These are phyloP conservation scores for Holocentrus rufus DNA, from an alignment of 2,797 vertebrate genomes.

Conservation along the genomic window DNA sequence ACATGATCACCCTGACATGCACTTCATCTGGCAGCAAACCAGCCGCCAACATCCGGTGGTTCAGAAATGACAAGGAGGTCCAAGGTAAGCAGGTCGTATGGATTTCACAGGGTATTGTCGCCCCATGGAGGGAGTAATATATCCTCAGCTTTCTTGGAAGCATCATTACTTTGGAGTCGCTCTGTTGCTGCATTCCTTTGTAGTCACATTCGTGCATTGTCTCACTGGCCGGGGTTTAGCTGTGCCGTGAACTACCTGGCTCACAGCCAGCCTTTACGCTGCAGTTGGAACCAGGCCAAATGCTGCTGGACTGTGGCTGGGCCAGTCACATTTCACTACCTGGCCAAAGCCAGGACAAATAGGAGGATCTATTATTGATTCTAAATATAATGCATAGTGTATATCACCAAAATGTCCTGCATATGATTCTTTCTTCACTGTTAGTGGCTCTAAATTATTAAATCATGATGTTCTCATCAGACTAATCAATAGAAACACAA, in stretches of 20 bases:
- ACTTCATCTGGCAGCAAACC: slow-evolving; percentile 95
- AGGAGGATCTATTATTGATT: slow-evolving; percentile 41
- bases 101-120: slow-evolving; percentile 31
- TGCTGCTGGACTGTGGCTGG: slow-evolving; percentile 39
- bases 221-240: slow-evolving; percentile 28
- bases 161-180: slow-evolving; percentile 54
- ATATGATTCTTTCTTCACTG: slow-evolving; percentile 16
- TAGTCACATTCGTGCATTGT: slow-evolving; percentile 55
- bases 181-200: slow-evolving; percentile 48
- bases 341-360: slow-evolving; percentile 41
- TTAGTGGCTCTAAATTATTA: slow-evolving; percentile 18
- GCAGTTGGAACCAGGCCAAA: slow-evolving; percentile 53
- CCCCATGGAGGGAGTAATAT: not conserved
- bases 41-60: slow-evolving; percentile 95
- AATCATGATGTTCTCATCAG: slow-evolving; percentile 4
- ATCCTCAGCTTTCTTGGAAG: slow-evolving; percentile 45
- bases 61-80: slow-evolving; percentile 96
- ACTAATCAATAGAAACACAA: slow-evolving; percentile 17
- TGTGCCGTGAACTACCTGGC: slow-evolving; percentile 39
- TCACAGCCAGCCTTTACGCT: slow-evolving; percentile 49
- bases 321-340: slow-evolving; percentile 44
- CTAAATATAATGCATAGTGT: slow-evolving; percentile 46
- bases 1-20: slow-evolving; percentile 93
- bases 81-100: slow-evolving; percentile 85
- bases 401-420: slow-evolving; percentile 20